These are phyloP conservation scores for Carcharodon carcharias DNA, from an alignment of 2,797 vertebrate species.

Conservation along the genomic window DNA sequence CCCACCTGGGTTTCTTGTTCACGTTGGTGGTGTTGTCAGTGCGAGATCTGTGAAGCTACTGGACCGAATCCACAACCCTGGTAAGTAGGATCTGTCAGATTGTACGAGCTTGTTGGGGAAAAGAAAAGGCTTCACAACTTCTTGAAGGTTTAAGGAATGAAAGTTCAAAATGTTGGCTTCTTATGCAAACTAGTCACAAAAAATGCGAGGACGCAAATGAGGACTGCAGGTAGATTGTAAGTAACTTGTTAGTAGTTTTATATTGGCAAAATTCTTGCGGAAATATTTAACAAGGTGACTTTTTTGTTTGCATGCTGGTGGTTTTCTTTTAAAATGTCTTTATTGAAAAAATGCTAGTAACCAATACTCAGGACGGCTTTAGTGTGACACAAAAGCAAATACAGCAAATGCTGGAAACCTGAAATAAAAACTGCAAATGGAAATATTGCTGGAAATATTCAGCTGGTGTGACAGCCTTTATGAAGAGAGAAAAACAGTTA, in stretches of 20 bases:
- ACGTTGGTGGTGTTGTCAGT: conserved; percentile 91
- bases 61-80: conserved; percentile 96
- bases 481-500: background rate
- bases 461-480: too few species aligned
- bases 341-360: background rate
- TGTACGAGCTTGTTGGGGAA: background rate
- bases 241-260: background rate
- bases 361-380: background rate
- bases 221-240: background rate
- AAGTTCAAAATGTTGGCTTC: background rate
- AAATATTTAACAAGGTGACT: background rate
- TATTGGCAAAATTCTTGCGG: background rate
- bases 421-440: background rate
- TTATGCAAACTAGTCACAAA: too few species aligned
- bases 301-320: background rate
- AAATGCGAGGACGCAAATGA: background rate
- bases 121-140: background rate
- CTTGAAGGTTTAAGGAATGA: background rate
- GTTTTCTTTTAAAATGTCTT: background rate
- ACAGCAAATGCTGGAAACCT: background rate
- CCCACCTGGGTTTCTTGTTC: conserved; percentile 83
- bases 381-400: background rate
- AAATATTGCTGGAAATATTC: too few species aligned
- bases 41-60: conserved; percentile 94
- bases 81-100: conserved; percentile 56